These are phyloP conservation scores for Drosophila parvula DNA, from an alignment of 1,140 invertebrate genomes.

Conservation along the genomic window DNA sequence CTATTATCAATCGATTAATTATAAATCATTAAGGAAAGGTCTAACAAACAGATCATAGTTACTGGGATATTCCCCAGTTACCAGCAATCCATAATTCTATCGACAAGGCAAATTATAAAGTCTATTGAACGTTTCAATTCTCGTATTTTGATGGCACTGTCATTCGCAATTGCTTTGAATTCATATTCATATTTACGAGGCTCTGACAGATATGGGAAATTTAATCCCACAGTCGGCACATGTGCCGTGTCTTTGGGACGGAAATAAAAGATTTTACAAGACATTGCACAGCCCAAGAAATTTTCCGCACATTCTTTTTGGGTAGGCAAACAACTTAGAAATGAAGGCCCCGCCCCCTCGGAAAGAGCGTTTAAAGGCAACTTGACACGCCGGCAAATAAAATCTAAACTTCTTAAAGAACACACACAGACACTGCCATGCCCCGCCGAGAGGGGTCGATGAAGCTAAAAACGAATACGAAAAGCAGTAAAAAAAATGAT, in stretches of 20 bases:
- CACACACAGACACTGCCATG: slow-evolving; percentile 2
- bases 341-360: neutral
- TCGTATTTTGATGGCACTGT: slow-evolving; percentile 2
- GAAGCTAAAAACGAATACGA: slow-evolving; percentile 63
- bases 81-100: too few species aligned
- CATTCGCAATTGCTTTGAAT: slow-evolving; percentile 39
- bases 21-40: neutral
- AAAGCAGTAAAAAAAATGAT: slow-evolving; percentile 81
- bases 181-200: slow-evolving; percentile 69
- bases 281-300: slow-evolving; percentile 55
- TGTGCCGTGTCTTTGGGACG: slow-evolving; percentile 44
- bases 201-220: slow-evolving; percentile 33
- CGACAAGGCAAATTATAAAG: slow-evolving; percentile 1
- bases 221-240: slow-evolving; percentile 43
- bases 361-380: slow-evolving; percentile 64
- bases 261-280: slow-evolving; percentile 78
- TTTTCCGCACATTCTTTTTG: slow-evolving; percentile 24
- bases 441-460: slow-evolving; percentile 15
- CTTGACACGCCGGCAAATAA: slow-evolving; percentile 74
- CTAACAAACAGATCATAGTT: neutral
- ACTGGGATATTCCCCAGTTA: too few species aligned
- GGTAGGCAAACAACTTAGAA: slow-evolving; percentile 64
- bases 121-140: neutral
- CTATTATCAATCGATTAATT: neutral
- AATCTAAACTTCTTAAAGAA: slow-evolving; percentile 65